Base-by-base conservation (phyloP, 2,113 vertebrate species). In the Dissostichus mawsoni region DNA sequence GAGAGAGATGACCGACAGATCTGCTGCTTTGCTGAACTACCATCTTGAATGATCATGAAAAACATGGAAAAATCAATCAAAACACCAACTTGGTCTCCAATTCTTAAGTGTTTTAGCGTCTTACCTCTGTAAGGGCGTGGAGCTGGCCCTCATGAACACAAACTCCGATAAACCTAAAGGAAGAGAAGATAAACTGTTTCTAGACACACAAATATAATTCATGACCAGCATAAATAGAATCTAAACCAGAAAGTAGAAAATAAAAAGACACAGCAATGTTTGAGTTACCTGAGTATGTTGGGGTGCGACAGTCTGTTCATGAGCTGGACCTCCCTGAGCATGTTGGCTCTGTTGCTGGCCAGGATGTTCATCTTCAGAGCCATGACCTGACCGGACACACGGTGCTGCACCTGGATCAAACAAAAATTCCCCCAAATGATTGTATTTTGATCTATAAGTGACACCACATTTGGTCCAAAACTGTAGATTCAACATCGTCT, bases 331-430 rank as follows among this genome's bases (percentile, higher is more conserved):
- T 99, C 98, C 50, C 96, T 95, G 75, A 99, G 95, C 95, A 99
- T 99, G 94, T 99, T 99, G 87, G 95, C 96, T 47, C 96, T 92
- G 95, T 99, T 99, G 82, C 97, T 98, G 87, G 94, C 96, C 93
- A 98, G 92, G 88, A 96, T 98, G 95, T 99, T 99, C 97, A 99
- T 99, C 95, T 99, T 99, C 94, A 99, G 95, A 71, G 98, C 98
- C 97, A 99, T 98, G 85, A 99, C 95, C 94, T 99, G 97, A 8
- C 98, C 98, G 0, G 97, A 97, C 84, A 97, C 95, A 8, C 96
- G 95, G 81, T 99, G 98, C 90, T 96, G 95, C 83, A 98, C 98
- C 98, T 99, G 92, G 1, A 69, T 11, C 36, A 16, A 16, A 68
- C n/a, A 66, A 48, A 36, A 1, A 41, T 41, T 7, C 36, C 36